A percentile compares a stretch with the other conserved stretches of the same genome.
phyloP scores from a whole-genome alignment of 2,113 vertebrate species.

The Jaculus jaculus region DNA sequence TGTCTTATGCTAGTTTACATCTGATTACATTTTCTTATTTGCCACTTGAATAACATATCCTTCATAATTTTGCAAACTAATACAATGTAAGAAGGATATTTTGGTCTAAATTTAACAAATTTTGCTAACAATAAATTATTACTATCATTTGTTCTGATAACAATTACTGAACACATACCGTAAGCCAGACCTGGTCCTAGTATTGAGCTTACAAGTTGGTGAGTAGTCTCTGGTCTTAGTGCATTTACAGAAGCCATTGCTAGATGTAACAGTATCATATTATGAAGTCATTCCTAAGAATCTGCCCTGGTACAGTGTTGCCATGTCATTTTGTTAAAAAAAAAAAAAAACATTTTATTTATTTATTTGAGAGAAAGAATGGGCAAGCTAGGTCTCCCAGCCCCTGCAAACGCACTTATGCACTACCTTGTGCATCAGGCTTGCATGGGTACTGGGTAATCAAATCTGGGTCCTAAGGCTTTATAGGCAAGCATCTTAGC shows the following conservation, averaged over 20 bases:
- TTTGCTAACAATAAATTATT: neutral
- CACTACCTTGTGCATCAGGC: no score
- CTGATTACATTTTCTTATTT: neutral
- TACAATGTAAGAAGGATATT: neutral
- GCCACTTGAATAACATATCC: neutral
- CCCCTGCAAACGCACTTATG: no score
- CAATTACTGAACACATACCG: neutral
- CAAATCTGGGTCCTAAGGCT: no score
- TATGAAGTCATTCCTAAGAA: neutral
- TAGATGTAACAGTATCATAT: neutral
- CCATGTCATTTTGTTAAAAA: no score
- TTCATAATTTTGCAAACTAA: neutral
- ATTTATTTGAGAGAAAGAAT: no score
- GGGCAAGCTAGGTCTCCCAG: no score
- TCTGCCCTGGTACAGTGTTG: neutral
- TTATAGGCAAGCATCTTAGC: no score
- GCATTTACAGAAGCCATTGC: no score
- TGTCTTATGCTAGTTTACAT: neutral
- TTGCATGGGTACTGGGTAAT: no score
- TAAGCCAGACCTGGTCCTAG: neutral
- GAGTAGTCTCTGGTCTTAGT: neutral
- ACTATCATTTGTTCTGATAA: neutral
- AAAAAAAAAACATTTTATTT: no score
- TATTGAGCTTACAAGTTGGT: neutral
- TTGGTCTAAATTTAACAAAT: conserved; percentile 2